These are phyloP conservation scores for Muscidifurax raptorellus DNA, from an alignment of 1,140 invertebrate genomes.

Conservation along the genomic window DNA sequence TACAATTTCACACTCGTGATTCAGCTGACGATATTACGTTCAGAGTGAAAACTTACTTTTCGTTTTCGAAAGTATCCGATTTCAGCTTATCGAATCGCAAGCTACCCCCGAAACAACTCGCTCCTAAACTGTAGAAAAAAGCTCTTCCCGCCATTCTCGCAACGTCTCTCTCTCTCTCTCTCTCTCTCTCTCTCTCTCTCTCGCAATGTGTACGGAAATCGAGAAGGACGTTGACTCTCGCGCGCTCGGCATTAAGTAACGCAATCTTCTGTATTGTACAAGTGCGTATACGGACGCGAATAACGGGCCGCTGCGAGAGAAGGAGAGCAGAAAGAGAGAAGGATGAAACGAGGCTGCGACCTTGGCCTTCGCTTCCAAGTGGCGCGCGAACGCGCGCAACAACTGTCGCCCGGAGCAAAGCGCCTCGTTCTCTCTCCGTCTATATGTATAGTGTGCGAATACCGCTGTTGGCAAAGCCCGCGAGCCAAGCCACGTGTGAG, in stretches of 20 bases:
- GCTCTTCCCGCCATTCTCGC: neutral
- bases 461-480: neutral
- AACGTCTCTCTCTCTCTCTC: conserved; percentile 4
- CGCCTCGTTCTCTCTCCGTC: conserved; percentile 45
- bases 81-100: no score
- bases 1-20: no score
- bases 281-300: conserved; percentile 19
- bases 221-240: conserved; percentile 36
- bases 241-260: conserved; percentile 30
- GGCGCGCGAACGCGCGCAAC: conserved; percentile 43
- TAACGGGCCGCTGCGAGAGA: conserved; percentile 13
- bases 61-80: no score
- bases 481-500: conserved; percentile 50
- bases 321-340: conserved; percentile 31
- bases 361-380: conserved; percentile 65
- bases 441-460: conserved; percentile 48
- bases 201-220: conserved; percentile 30
- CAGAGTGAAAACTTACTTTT: no score
- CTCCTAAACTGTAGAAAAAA: neutral
- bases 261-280: conserved; percentile 28
- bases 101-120: no score
- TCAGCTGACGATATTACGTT: no score
- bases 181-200: neutral
- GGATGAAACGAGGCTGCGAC: conserved; percentile 52
- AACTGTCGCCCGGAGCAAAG: conserved; percentile 62